Conservation (phyloP, 2,113 vertebrate genomes). For the Dissostichus mawsoni region DNA sequence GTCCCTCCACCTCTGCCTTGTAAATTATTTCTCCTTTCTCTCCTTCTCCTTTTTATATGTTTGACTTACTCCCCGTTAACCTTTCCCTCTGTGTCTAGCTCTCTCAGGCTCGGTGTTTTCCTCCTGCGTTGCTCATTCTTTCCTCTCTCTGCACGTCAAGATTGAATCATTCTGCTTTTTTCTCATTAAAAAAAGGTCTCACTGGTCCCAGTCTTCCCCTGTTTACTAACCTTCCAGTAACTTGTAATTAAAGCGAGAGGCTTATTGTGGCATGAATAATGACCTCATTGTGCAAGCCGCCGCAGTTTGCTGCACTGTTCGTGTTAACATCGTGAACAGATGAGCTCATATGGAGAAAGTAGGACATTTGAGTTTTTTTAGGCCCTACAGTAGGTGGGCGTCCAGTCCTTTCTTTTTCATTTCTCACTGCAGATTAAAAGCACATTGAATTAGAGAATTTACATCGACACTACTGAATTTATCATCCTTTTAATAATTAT, state of each 20-base stretch:
- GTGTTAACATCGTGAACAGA: constrained; percentile 9
- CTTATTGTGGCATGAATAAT: constrained; percentile 28
- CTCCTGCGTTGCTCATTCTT: neutral
- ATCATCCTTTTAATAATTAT: neutral
- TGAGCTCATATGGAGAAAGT: constrained; percentile 31
- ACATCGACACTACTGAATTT: neutral
- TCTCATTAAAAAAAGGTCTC: neutral
- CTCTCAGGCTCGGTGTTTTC: constrained; percentile 2
- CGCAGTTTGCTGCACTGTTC: constrained; percentile 4
- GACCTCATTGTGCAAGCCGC: constrained; percentile 20
- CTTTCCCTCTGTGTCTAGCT: neutral
- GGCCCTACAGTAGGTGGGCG: constrained; percentile 1
- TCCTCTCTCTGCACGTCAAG: neutral
- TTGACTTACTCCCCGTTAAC: constrained; percentile 74
- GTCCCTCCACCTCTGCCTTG: neutral
- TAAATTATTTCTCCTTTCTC: constrained; percentile 2
- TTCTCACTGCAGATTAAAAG: constrained; percentile 17
- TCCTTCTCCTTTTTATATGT: neutral
- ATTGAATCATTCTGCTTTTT: constrained; percentile 1
- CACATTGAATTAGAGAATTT: neutral
- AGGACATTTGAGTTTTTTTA: neutral
- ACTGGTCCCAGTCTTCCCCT: neutral
- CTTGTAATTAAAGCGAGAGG: constrained; percentile 8
- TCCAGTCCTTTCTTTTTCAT: neutral
- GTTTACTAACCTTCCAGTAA: constrained; percentile 35